These are phyloP conservation scores for Drosophila equinoxialis DNA, from an alignment of 1,140 invertebrate genomes.

Conservation along the genomic window DNA sequence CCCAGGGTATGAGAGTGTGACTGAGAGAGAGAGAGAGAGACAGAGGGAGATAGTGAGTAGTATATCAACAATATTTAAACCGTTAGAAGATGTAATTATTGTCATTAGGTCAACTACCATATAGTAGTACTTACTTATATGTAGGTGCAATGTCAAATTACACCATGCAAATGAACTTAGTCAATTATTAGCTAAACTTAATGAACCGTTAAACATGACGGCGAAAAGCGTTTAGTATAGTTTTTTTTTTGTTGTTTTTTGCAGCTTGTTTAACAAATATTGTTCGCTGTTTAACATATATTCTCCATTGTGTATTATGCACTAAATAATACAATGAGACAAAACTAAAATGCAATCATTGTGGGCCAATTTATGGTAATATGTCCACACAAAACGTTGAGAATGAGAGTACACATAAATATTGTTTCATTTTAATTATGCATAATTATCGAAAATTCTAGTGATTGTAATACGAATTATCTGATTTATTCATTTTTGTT, in stretches of 20 bases:
- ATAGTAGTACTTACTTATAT: constrained; percentile 5
- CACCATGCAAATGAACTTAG: neutral
- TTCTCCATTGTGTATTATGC: constrained; percentile 24
- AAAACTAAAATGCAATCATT: constrained; percentile 27
- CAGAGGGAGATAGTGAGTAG: neutral
- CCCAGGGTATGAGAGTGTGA: neutral
- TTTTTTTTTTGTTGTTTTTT: constrained; percentile 55
- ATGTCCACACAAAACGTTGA: too few species aligned
- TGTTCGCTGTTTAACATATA: constrained; percentile 57
- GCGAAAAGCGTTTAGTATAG: constrained; percentile 16
- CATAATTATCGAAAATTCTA: too few species aligned
- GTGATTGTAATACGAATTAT: too few species aligned
- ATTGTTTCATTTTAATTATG: too few species aligned
- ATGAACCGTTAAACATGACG: constrained; percentile 26
- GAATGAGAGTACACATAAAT: too few species aligned
- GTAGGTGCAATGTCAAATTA: constrained; percentile 27
- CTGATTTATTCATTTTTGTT: too few species aligned
- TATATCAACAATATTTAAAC: constrained; percentile 6
- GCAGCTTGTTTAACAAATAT: constrained; percentile 49
- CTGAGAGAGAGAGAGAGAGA: neutral
- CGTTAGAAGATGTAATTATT: constrained; percentile 8
- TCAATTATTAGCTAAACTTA: constrained; percentile 36
- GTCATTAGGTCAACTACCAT: constrained; percentile 6
- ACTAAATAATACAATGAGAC: constrained; percentile 37
- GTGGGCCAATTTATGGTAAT: neutral